Evolutionary conservation across 1,140 invertebrate genomes (phyloP).

Genomic region (Muscidifurax raptorellus): DNA sequence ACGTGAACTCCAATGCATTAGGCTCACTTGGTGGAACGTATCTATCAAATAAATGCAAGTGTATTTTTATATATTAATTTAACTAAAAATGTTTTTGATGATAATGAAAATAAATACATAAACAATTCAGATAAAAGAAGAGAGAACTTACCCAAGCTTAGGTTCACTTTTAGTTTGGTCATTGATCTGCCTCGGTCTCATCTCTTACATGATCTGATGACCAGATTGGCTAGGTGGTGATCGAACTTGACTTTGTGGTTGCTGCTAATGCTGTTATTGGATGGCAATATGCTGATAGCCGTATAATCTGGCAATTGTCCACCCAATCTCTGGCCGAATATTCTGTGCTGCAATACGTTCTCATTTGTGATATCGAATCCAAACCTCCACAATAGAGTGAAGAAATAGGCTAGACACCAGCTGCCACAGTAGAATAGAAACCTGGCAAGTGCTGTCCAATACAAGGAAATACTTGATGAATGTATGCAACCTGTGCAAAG

Average conservation of each 20-base stretch:
- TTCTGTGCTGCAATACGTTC: conserved; percentile 54
- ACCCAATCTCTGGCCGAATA: conserved; percentile 51
- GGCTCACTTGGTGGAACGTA: neutral
- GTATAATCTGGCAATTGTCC: neutral
- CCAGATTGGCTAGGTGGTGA: neutral
- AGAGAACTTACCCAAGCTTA: conserved; percentile 16
- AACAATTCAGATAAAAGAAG: neutral
- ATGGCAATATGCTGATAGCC: neutral
- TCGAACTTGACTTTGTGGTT: neutral
- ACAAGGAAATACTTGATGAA: too few species aligned
- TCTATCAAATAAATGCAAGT: neutral
- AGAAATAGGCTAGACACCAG: conserved; percentile 59
- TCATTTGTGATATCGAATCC: conserved; percentile 50
- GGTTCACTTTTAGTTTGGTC: conserved; percentile 9
- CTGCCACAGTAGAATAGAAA: neutral
- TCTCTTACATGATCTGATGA: conserved; percentile 29
- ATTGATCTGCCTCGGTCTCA: neutral
- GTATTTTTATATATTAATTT: neutral
- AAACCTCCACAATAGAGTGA: conserved; percentile 57
- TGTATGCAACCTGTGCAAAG: too few species aligned
- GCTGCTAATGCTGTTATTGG: neutral
- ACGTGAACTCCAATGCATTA: neutral
- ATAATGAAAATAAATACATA: too few species aligned
- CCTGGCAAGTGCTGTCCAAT: neutral
- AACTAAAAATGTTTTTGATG: too few species aligned